Evolutionary conservation across 1,140 invertebrate genomes (phyloP), one percentile per base, ranked within the genome.

Genomic region (Caenorhabditis tropicalis): DNA sequence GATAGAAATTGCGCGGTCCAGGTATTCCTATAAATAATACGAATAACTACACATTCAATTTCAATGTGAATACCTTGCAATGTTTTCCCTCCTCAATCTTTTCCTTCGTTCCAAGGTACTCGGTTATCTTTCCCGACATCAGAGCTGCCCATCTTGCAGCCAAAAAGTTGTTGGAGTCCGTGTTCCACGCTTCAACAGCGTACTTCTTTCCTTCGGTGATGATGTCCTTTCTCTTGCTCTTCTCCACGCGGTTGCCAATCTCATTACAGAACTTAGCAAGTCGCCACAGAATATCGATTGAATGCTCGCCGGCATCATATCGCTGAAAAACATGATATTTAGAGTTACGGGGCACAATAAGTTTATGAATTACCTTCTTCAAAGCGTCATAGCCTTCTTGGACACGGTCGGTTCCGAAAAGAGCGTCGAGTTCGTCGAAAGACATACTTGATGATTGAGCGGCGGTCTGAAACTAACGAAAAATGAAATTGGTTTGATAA

Each of bases 21-120:
- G 91, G 82, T 91, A 92, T 79, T 91, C 91, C 79, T 84, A 48
- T 5, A 80, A 83, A 10, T 31, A 51, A 51, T n/a, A 49, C 19
- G 1, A 51, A 0, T n/a, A 19, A 53, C 16, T 49, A 5, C 33
- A 1, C 33, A 56, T 0, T 24, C n/a, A 21, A 2, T 0, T 43
- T n/a, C 29, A 56, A 27, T n/a, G 12, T 60, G 7, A n/a, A n/a
- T 27, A 80, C 82, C 92, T 92, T 91, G 49, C 92, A 91, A 43
- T 88, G 31, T 86, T 89, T 92, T 24, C 92, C 92, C 89, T 91
- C 90, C 86, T 92, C 89, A 82, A 92, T 92, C 86, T 91, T 91
- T 24, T 91, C 91, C 86, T 92, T 92, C 9, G 90, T 91, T 90
- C 91, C 85, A 87, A 90, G 65, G 51, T 82, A 87, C 60, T 91